Base-by-base conservation (phyloP, 2,888 invertebrate genomes). In the Drosophila pseudotalamancana region DNA sequence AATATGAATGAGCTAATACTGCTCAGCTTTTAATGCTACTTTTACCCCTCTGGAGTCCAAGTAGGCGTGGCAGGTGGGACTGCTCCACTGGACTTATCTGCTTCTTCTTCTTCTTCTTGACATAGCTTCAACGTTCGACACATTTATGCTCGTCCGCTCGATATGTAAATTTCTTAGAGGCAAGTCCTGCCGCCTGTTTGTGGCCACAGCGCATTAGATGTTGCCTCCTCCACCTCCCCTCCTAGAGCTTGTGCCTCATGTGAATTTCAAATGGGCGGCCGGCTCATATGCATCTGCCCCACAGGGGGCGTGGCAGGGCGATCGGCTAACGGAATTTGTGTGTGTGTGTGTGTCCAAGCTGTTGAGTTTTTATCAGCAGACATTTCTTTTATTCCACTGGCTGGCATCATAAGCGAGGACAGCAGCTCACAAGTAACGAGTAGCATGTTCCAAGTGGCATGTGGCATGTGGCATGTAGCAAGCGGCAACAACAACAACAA, bases 331-430 rank as follows among this genome's bases (percentile, higher is more conserved):
- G 35, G 40, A 32, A 40, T 39, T 32, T 45, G 37, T 51, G 40
- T 48, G 62, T 45, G 46, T 60, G 39, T 45, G 53, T 34, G n/a
- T 56, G 67, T 69, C 64, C 59, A 55, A 59, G 75, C 57, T 72
- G 75, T 72, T 70, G 72, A 64, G 75, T 72, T 86, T 71, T 82
- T 79, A 79, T 85, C 83, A 78, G 57, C 69, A 68, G 31, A 60
- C 43, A 69, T 75, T 86, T 79, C 76, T 82, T 76, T 73, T 75
- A 56, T 61, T 53, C 48, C 48, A 71, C 59, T 57, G 49, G 51
- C 70, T 74, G 79, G 79, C 75, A 79, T 81, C 78, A 75, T 79
- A 82, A 84, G 84, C 73, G 70, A 73, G 66, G 56, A 63, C 59
- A 68, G 48, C 32, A 21, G 21, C 45, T 39, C 27, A 34, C 57